Evolutionary conservation across 2,888 invertebrate genomes (phyloP).

Genomic region (Amblyteles armatorius): DNA sequence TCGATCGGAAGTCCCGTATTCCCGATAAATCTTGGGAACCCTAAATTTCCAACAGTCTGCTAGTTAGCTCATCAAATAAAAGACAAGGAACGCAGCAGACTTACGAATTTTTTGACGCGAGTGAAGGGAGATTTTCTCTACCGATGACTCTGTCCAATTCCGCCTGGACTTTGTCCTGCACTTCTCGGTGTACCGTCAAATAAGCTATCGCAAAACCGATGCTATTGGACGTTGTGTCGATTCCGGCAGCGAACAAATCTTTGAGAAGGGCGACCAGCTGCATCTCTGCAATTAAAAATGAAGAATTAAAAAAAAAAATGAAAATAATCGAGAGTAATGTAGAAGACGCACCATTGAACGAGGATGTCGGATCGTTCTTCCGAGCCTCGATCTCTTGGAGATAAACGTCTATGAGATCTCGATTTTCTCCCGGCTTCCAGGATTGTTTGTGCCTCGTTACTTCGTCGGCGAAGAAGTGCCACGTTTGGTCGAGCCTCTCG

Average conservation of each 20-base stretch:
- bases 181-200: conserved; percentile 88
- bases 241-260: conserved; percentile 94
- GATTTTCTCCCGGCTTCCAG: conserved; percentile 68
- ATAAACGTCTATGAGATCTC: conserved; percentile 80
- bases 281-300: conserved; percentile 85
- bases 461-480: conserved; percentile 85
- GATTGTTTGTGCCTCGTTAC: conserved; percentile 75
- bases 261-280: conserved; percentile 91
- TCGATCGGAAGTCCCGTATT: neutral
- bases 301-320: neutral
- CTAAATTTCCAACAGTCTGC: neutral
- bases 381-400: conserved; percentile 77
- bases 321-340: neutral
- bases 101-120: conserved; percentile 80
- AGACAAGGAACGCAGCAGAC: neutral
- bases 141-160: conserved; percentile 92
- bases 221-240: conserved; percentile 93
- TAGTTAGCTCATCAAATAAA: neutral
- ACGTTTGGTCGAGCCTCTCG: conserved; percentile 86
- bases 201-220: conserved; percentile 91
- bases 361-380: conserved; percentile 70
- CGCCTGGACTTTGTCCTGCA: conserved; percentile 90
- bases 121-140: conserved; percentile 87
- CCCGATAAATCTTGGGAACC: no score
- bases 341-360: conserved; percentile 76